These are phyloP conservation scores for Ondatra zibethicus DNA, from an alignment of 2,113 vertebrate genomes.

Conservation along the genomic window DNA sequence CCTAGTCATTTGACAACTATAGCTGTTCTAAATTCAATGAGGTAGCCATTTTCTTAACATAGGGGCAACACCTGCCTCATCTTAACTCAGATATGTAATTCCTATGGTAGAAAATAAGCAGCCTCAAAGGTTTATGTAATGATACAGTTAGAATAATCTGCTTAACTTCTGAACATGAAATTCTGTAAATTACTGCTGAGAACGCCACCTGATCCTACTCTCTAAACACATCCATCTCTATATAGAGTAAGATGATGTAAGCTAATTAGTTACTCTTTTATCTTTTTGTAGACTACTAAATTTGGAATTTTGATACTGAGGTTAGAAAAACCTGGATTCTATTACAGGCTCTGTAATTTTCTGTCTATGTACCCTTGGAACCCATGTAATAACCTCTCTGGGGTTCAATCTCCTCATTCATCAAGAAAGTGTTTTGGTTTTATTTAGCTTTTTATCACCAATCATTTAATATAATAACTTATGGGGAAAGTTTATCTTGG, in stretches of 20 bases:
- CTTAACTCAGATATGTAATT: neutral
- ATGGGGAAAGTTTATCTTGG: neutral
- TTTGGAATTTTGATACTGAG: neutral
- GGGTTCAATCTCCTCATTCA: neutral
- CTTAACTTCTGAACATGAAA: neutral
- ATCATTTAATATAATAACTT: neutral
- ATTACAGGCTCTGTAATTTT: neutral
- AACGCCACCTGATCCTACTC: neutral
- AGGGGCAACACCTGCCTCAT: neutral
- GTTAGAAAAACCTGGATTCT: conserved; percentile 4
- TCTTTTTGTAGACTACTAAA: conserved; percentile 10
- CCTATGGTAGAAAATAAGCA: neutral
- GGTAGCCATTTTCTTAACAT: neutral
- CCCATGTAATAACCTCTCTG: neutral
- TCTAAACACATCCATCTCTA: neutral
- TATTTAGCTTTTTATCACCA: neutral
- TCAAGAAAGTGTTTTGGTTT: neutral
- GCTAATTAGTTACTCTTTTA: neutral
- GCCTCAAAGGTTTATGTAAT: neutral
- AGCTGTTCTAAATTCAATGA: neutral
- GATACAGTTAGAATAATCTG: neutral
- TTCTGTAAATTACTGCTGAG: neutral
- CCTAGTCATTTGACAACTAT: neutral
- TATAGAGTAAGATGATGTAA: neutral
- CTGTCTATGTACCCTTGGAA: neutral